Conservation (phyloP, 2,797 vertebrate species). For the Naso thynnoides region DNA sequence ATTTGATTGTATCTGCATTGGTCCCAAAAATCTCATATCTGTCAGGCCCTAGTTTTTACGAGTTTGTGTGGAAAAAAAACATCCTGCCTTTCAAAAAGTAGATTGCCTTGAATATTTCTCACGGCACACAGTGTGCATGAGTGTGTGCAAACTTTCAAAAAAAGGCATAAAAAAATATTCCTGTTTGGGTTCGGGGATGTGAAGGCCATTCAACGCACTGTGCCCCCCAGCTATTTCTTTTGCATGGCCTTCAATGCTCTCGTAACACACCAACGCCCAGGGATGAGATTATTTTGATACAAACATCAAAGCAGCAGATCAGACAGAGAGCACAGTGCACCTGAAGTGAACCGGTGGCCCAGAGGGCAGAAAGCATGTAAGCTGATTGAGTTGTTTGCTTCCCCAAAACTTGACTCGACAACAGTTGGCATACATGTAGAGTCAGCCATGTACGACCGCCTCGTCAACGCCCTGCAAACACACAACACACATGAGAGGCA, state of each 20-base stretch:
- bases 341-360: slow-evolving; percentile 55
- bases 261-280: slow-evolving; percentile 48
- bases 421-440: slow-evolving; percentile 33
- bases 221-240: slow-evolving; percentile 52
- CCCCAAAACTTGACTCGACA: slow-evolving; percentile 55
- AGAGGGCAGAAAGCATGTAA: slow-evolving; percentile 53
- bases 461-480: slow-evolving; percentile 14
- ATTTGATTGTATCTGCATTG: too few relatives aligned
- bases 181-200: slow-evolving; percentile 40
- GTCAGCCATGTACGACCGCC: slow-evolving; percentile 31
- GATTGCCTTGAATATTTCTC: slow-evolving; percentile 32
- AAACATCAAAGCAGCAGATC: slow-evolving; percentile 76
- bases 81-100: slow-evolving; percentile 14
- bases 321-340: slow-evolving; percentile 63
- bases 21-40: too few relatives aligned
- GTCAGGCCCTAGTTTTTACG: too few relatives aligned
- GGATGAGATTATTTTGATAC: slow-evolving; percentile 69
- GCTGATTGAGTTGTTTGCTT: slow-evolving; percentile 63
- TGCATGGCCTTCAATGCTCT: slow-evolving; percentile 55
- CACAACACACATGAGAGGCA: not conserved
- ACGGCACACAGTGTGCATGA: slow-evolving; percentile 16
- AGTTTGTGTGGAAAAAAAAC: slow-evolving; percentile 8
- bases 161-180: slow-evolving; percentile 32
- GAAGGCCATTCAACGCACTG: slow-evolving; percentile 53
- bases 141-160: slow-evolving; percentile 30